Conservation (phyloP, 2,888 invertebrate genomes). For the Arenicola marina region DNA sequence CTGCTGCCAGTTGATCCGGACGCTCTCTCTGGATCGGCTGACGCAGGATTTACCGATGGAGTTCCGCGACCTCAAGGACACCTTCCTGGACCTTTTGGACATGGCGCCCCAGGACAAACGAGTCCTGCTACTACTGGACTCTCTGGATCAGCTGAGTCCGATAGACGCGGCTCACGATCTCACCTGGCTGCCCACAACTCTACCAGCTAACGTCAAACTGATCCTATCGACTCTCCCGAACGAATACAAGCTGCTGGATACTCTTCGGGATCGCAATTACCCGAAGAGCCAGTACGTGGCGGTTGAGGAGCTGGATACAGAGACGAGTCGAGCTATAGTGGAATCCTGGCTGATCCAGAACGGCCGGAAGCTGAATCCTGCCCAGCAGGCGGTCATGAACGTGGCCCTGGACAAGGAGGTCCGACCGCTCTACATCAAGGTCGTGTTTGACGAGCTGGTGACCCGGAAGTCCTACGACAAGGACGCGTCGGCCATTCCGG, state of each 20-base stretch:
- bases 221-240: no score
- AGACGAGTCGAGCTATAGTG: not conserved
- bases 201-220: no score
- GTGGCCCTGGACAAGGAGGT: not conserved
- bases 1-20: not conserved
- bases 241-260: no score
- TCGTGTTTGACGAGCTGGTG: not conserved
- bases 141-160: no score
- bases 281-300: not conserved
- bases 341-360: not conserved
- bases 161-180: no score
- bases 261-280: no score
- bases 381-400: not conserved
- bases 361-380: not conserved
- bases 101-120: not conserved
- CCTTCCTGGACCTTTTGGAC: not conserved
- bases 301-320: not conserved
- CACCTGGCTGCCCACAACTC: no score
- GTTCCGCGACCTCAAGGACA: not conserved
- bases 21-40: not conserved
- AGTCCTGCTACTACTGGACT: no score
- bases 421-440: not conserved
- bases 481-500: not conserved
- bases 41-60: not conserved
- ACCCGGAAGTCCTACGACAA: not conserved